These are phyloP conservation scores for Zaprionus africanus DNA, from an alignment of 1,140 invertebrate genomes.

Conservation along the genomic window DNA sequence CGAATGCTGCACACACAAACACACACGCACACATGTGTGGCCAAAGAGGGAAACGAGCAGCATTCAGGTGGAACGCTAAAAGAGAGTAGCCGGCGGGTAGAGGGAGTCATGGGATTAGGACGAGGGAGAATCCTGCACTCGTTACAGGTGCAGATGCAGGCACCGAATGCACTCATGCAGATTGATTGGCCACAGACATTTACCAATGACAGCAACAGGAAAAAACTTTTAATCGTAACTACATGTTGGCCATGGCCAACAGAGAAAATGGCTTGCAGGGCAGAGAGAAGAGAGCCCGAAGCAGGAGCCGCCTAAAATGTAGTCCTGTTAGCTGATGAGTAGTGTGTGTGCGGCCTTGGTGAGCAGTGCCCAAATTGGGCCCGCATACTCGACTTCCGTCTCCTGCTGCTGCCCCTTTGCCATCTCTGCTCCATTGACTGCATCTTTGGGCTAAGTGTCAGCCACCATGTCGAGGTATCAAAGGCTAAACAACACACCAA, in stretches of 20 bases:
- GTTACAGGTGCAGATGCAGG: constrained; percentile 38
- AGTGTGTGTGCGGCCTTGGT: constrained; percentile 7
- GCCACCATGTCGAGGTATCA: background rate
- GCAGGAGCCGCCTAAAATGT: background rate
- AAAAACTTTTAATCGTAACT: constrained; percentile 53
- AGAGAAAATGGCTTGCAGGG: constrained; percentile 4
- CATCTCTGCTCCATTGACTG: constrained; percentile 9
- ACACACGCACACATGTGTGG: background rate
- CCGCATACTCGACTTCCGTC: background rate
- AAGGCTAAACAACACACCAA: background rate
- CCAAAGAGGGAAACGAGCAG: background rate
- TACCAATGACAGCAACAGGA: constrained; percentile 41
- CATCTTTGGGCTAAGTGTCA: background rate
- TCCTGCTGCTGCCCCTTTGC: background rate
- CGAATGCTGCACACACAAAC: constrained; percentile 19
- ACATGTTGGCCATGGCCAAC: constrained; percentile 19
- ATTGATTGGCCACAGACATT: constrained; percentile 74
- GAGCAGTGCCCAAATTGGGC: constrained; percentile 27
- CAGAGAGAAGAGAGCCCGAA: background rate
- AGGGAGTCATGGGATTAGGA: background rate
- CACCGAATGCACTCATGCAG: constrained; percentile 73
- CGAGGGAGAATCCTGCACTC: background rate
- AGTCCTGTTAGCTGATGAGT: constrained; percentile 2
- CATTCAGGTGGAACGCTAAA: background rate
- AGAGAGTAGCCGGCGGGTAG: constrained; percentile 11